A percentile compares a stretch with the other conserved stretches of the same genome.
These are phyloP conservation scores for Trichogramma dendrolimi DNA, from an alignment of 2,888 invertebrate species.

Conservation along the genomic window DNA sequence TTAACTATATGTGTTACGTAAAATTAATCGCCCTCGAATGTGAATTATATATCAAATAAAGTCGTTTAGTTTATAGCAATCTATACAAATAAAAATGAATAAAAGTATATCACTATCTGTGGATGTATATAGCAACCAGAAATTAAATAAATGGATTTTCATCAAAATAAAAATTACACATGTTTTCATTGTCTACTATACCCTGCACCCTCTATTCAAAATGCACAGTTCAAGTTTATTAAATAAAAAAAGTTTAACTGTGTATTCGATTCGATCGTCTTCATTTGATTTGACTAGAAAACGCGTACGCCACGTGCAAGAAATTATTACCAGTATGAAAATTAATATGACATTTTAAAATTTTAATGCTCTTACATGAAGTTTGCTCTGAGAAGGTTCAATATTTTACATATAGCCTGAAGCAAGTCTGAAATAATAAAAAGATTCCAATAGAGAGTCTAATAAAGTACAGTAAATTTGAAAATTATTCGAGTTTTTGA, in stretches of 20 bases:
- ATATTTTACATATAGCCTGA: no score
- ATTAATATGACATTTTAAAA: no score
- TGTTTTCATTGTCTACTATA: neutral
- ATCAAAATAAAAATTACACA: constrained; percentile 33
- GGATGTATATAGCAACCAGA: constrained; percentile 19
- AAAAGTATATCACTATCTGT: constrained; percentile 32
- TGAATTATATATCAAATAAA: neutral
- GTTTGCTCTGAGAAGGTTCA: no score
- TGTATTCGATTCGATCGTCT: neutral
- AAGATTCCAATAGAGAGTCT: no score
- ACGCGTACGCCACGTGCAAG: neutral
- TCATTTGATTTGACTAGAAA: neutral
- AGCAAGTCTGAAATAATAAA: no score
- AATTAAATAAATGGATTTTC: constrained; percentile 49
- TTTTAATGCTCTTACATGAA: no score
- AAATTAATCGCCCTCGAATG: neutral
- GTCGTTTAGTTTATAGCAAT: neutral
- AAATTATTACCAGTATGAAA: neutral
- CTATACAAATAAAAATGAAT: constrained; percentile 24
- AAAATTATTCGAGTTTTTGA: no score
- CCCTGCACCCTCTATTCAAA: neutral
- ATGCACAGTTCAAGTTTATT: no score
- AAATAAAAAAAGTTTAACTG: no score
- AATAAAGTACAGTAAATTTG: no score
- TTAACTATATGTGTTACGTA: no score